Conservation (phyloP, 2,888 invertebrate genomes). For the Dascillus cervinus region DNA sequence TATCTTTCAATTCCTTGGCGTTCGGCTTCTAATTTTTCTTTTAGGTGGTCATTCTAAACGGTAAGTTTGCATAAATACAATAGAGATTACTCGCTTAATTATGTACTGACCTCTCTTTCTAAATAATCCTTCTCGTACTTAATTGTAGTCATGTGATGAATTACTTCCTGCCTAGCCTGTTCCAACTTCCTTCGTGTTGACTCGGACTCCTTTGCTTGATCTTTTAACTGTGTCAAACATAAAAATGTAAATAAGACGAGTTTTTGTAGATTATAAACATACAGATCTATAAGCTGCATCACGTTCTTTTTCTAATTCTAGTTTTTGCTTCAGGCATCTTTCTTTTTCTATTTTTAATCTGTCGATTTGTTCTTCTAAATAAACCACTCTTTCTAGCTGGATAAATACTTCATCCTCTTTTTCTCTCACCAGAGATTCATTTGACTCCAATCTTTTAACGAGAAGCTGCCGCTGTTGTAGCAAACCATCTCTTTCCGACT, state of each 20-base stretch:
- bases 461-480: slow-evolving; percentile 45
- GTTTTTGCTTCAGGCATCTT: slow-evolving; percentile 42
- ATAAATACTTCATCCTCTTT: slow-evolving; percentile 56
- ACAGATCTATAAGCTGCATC: slow-evolving; percentile 44
- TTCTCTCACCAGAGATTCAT: slow-evolving; percentile 49
- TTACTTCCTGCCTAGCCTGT: slow-evolving; percentile 50
- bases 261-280: too few species aligned
- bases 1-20: slow-evolving; percentile 45
- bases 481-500: slow-evolving; percentile 53
- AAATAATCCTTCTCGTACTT: slow-evolving; percentile 50
- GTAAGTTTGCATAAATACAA: slow-evolving; percentile 7
- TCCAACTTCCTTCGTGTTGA: slow-evolving; percentile 49
- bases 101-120: slow-evolving; percentile 53
- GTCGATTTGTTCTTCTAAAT: slow-evolving; percentile 52
- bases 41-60: slow-evolving; percentile 49
- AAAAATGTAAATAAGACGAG: too few species aligned
- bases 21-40: slow-evolving; percentile 48
- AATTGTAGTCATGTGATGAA: slow-evolving; percentile 51
- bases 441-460: slow-evolving; percentile 47
- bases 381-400: slow-evolving; percentile 51
- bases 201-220: slow-evolving; percentile 51
- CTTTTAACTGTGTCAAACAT: slow-evolving; percentile 42
- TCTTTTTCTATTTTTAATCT: slow-evolving; percentile 46
- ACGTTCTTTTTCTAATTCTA: slow-evolving; percentile 42
- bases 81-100: too few species aligned